Base-by-base conservation (phyloP, 1,140 invertebrate species). In the Drosophila tropicalis region DNA sequence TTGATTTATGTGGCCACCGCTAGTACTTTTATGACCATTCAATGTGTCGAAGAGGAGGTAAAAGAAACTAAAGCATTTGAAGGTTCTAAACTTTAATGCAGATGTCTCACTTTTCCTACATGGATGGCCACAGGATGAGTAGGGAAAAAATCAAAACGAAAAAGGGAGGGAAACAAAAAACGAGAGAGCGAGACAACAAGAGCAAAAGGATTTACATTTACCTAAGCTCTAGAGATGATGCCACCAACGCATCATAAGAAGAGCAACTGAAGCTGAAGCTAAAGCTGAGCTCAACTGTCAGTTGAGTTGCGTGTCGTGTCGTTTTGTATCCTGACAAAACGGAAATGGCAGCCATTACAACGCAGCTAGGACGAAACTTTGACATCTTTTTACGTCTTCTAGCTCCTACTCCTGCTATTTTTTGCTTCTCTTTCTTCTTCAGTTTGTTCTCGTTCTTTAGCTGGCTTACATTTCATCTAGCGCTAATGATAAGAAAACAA, bases 131-230 rank as follows among this genome's bases (percentile, higher is more conserved):
- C 25, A 5, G 25, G 25, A 25, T 25, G 3, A 6, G 29, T 1
- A 6, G 5, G 29, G 29, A 0, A 6, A 29, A 29, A 29, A 29
- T 5, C 29, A 29, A 29, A 29, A 6, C 5, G 5, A 29, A 29
- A 29, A 29, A 29, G 29, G 29, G 29, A 29, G 29, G 29, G 29
- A 6, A 1, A 29, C 29, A 29, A 29, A 29, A 29, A 29, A 5
- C 29, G 29, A 25, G 22, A 62, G 57, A 60, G 17, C 2, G 44
- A 3, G 17, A 51, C 15, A 7, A 22, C 44, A 51, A 51, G 17
- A 29, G 72, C 63, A 64, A 62, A 79, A 66, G 71, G 78, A 80
- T 80, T 80, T 78, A 67, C 78, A 78, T 71, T 67, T 65, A 65
- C 71, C 71, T 70, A 74, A 74, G 71, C 71, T 67, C 67, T 72